A percentile compares a stretch with the other conserved stretches of the same genome.
These are phyloP conservation scores for Drosophila insularis DNA, from an alignment of 1,140 invertebrate species.

Conservation along the genomic window DNA sequence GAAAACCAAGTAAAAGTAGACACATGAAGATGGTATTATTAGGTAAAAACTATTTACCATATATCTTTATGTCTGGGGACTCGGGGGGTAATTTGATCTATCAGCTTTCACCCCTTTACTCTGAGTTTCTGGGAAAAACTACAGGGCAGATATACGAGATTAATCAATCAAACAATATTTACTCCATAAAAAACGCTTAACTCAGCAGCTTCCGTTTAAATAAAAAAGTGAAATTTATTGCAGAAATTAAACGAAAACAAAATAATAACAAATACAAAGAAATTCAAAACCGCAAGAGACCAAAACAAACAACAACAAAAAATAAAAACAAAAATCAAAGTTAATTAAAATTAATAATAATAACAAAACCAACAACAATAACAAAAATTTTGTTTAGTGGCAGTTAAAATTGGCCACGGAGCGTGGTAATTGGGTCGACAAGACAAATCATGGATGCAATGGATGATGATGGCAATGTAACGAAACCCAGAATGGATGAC, in stretches of 20 bases:
- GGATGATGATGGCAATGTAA: neutral
- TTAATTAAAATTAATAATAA: conserved; percentile 16
- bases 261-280: neutral
- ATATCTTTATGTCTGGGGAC: no score
- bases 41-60: no score
- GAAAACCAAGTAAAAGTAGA: no score
- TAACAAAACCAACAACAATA: neutral
- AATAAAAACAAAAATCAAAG: conserved; percentile 10
- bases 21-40: no score
- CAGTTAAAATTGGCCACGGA: conserved; percentile 15
- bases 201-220: conserved; percentile 10
- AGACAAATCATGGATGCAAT: neutral
- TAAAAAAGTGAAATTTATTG: conserved; percentile 15
- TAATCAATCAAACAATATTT: conserved; percentile 16
- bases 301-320: neutral
- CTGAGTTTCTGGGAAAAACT: neutral
- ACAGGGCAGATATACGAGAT: neutral
- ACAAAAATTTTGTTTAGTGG: neutral
- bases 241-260: conserved; percentile 9
- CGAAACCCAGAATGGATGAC: conserved; percentile 3
- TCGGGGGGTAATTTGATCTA: no score
- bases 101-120: no score
- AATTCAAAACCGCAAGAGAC: conserved; percentile 4
- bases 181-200: neutral
- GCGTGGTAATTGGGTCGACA: conserved; percentile 13